phyloP scores from a whole-genome alignment of 2,797 vertebrate species.

The Knipowitschia caucasica region DNA sequence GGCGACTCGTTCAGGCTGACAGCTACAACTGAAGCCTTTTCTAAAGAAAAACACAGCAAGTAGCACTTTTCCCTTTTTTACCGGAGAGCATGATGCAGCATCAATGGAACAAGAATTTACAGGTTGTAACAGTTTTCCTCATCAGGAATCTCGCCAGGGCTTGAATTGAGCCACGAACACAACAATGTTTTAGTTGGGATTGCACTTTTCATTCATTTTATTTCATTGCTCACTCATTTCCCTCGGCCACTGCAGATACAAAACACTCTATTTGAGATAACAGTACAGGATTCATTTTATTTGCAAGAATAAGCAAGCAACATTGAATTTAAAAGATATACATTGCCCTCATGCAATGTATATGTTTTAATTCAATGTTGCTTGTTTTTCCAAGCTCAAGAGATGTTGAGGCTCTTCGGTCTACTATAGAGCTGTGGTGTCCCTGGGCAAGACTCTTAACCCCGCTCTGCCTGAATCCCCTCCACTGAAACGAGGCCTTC shows the following conservation, averaged over 20 bases:
- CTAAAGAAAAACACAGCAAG: conserved; percentile 14
- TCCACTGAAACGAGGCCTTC: no score
- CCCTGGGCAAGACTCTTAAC: no score
- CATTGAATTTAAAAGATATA: conserved; percentile 26
- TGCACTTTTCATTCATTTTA: conserved; percentile 11
- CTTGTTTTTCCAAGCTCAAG: no score
- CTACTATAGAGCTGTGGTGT: no score
- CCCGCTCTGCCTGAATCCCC: no score
- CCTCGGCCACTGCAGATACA: conserved; percentile 3
- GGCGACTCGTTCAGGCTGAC: background rate
- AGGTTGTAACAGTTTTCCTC: conserved; percentile 1
- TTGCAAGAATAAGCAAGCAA: no score
- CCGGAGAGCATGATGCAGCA: background rate
- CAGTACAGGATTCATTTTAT: no score
- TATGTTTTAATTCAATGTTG: no score
- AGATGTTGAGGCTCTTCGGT: no score
- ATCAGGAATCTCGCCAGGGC: conserved; percentile 11
- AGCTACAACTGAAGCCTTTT: conserved; percentile 7
- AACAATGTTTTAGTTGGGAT: conserved; percentile 9
- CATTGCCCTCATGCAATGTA: background rate
- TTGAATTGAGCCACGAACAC: conserved; percentile 2
- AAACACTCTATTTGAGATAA: no score
- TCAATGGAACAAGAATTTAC: conserved; percentile 15
- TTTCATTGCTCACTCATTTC: conserved; percentile 3
- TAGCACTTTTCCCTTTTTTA: conserved; percentile 9